phyloP scores from a whole-genome alignment of 2,888 invertebrate genomes.

The Rhaphigaster nebulosa region DNA sequence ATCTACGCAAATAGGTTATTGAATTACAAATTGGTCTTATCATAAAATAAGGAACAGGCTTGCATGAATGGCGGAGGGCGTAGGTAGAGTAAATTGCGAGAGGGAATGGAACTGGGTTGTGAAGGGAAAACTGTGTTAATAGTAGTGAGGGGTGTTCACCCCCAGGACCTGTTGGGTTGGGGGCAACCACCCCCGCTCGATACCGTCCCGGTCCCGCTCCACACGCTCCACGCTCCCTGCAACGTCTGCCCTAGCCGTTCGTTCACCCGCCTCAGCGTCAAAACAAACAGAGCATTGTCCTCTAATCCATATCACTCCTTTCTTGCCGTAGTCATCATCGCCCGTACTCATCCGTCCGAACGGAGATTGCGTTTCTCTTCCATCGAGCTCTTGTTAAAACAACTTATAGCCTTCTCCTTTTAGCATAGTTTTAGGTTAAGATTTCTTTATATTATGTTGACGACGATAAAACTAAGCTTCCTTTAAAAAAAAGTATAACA shows the following conservation, averaged over 20 bases:
- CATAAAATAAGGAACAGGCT: background rate
- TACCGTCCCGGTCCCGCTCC: background rate
- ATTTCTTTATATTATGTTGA: too few relatives aligned
- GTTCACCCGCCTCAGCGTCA: background rate
- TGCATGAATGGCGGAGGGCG: slow-evolving; percentile 11
- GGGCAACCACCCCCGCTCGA: slow-evolving; percentile 51
- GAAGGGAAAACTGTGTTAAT: slow-evolving; percentile 44
- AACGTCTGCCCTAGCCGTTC: background rate
- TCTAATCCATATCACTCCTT: slow-evolving; percentile 1
- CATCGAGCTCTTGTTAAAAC: background rate
- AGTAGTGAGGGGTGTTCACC: slow-evolving; percentile 26
- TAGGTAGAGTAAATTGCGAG: slow-evolving; percentile 12
- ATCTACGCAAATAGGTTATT: background rate
- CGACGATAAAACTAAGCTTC: too few relatives aligned
- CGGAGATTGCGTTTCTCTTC: background rate
- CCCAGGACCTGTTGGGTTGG: slow-evolving; percentile 38
- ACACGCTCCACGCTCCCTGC: too few relatives aligned
- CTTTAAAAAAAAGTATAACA: too few relatives aligned
- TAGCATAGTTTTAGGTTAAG: too few relatives aligned
- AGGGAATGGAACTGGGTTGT: slow-evolving; percentile 10
- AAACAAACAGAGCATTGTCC: slow-evolving; percentile 49
- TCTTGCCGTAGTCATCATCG: background rate
- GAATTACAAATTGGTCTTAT: background rate
- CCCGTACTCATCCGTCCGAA: background rate
- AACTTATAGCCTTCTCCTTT: too few relatives aligned